phyloP scores from a whole-genome alignment of 2,113 vertebrate genomes.

The Eonycteris spelaea region DNA sequence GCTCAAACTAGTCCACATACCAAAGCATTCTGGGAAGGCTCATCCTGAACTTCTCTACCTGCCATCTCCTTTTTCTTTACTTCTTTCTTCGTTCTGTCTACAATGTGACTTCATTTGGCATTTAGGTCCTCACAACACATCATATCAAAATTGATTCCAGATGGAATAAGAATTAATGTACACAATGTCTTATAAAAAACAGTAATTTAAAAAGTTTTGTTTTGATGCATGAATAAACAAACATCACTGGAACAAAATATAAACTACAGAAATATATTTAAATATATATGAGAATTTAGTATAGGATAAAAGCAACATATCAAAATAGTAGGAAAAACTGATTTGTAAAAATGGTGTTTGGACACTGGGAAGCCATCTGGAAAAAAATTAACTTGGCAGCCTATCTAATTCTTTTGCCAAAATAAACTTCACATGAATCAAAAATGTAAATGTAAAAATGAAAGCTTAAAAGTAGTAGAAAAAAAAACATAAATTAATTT shows the following conservation, averaged over 20 bases:
- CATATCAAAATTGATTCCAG: conserved; percentile 10
- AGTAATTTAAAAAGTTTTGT: not conserved
- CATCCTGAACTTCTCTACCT: not conserved
- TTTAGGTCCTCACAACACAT: not conserved
- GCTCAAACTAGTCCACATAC: not conserved
- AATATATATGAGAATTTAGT: conserved; percentile 21
- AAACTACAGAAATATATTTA: not conserved
- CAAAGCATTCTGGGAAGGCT: not conserved
- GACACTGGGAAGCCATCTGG: conserved; percentile 45
- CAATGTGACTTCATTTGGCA: not conserved
- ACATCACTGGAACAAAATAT: not conserved
- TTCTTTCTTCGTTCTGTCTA: not conserved
- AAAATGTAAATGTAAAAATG: conserved; percentile 25
- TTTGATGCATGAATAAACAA: conserved; percentile 10
- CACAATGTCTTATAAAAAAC: not conserved
- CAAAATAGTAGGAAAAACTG: not conserved
- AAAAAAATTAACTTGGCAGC: conserved; percentile 39
- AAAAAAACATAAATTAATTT: not conserved
- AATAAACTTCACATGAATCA: not conserved
- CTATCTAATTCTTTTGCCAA: conserved; percentile 20
- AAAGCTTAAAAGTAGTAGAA: not conserved
- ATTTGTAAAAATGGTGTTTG: not conserved
- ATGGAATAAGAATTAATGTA: not conserved
- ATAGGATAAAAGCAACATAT: not conserved
- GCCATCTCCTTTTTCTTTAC: not conserved